These are phyloP conservation scores for Rallus limicola DNA, from an alignment of 2,113 vertebrate genomes.

Conservation along the genomic window DNA sequence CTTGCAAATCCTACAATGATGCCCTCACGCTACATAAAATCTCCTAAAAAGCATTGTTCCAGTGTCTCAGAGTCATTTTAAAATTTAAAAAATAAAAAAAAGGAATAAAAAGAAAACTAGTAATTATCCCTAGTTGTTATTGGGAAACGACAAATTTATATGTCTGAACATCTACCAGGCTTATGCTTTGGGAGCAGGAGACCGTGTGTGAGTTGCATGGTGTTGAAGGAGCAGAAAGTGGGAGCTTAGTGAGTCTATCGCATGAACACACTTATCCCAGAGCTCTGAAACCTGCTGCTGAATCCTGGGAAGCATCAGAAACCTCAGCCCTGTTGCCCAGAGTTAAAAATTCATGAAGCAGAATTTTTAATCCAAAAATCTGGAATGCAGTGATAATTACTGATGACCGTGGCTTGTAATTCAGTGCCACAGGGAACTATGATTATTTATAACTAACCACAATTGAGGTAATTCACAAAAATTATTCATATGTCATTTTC, in stretches of 20 bases:
- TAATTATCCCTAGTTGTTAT: background rate
- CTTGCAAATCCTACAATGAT: background rate
- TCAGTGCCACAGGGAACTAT: background rate
- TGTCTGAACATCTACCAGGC: background rate
- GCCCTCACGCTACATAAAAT: background rate
- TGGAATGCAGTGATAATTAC: background rate
- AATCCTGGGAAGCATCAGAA: background rate
- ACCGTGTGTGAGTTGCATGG: too few species aligned
- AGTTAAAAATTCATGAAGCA: background rate
- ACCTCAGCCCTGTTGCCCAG: fast-evolving
- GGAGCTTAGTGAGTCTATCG: too few species aligned
- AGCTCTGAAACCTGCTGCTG: background rate
- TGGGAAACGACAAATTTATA: background rate
- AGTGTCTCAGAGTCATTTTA: background rate
- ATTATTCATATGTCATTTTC: background rate
- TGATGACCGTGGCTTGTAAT: background rate
- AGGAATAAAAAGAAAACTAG: background rate
- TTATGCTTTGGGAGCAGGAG: fast-evolving
- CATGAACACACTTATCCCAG: background rate
- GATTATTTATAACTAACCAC: background rate
- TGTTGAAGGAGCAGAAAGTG: background rate
- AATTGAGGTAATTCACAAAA: background rate
- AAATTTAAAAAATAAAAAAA: background rate
- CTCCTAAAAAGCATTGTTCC: background rate
- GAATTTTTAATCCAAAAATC: background rate